Evolutionary conservation across 2,797 vertebrate species (phyloP), one percentile per base, ranked within the genome.

Genomic region (Gorsachius magnificus): DNA sequence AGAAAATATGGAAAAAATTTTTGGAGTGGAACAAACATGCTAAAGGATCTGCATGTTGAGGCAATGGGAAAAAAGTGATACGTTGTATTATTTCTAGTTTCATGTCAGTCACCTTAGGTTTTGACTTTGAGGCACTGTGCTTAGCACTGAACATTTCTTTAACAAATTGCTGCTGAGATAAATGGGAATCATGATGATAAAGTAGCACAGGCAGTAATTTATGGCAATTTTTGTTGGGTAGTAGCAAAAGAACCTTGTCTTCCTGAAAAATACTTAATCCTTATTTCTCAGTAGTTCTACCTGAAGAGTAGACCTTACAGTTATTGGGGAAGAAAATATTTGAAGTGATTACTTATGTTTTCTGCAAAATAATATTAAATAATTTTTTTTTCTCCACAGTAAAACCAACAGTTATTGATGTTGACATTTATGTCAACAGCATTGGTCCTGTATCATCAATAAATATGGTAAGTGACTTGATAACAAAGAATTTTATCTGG

Each of bases 391-490:
- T 61, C 84, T 98, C 94, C 97, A 87, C 99, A 99, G 99, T 99
- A 97, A 99, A 99, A 97, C 99, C 99, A 14, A 99, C 99, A 3
- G 98, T 99, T 91, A 99, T 99, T 82, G 99, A 99, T 79, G 99
- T 99, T 95, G 99, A 99, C 95, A 99, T 99, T 95, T 99, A 99
- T 66, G 98, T 99, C 95, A 99, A 99, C 98, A 99, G 99, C 98
- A 99, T 99, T 85, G 99, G 99, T 78, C 99, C 99, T 1, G 99
- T 99, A 96, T 99, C 99, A n/a, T 99, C 99, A 78, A 99, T 99
- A 97, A 99, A 99, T 95, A 99, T 99, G 99, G 99, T 99, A 98
- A 99, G 99, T 98, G 72, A 71, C 56, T 63, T 58, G 41, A 31
- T 79, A 81, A 77, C 43, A 91, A 86, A 95, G 35, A 70, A 93